Conservation (phyloP, 2,113 vertebrate species). For the Chamaetylas fuelleborni region DNA sequence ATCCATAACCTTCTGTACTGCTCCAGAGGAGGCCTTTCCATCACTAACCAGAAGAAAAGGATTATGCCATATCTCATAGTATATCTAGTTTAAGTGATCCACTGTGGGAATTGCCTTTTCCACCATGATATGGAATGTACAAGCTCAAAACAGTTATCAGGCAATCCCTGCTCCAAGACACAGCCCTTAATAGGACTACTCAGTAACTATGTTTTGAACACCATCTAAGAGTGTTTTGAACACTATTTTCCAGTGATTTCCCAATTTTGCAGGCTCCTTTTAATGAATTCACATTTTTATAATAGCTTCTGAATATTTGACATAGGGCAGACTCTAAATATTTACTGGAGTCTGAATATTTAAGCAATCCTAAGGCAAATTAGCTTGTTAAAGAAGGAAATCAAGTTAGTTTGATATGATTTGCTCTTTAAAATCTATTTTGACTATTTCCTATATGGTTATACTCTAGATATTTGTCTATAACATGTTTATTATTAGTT, state of each 20-base stretch:
- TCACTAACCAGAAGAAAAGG: background rate
- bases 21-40: background rate
- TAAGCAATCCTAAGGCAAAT: background rate
- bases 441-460: background rate
- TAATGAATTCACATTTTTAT: background rate
- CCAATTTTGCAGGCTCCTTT: background rate
- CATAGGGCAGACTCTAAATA: background rate
- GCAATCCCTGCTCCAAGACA: background rate
- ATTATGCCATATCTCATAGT: background rate
- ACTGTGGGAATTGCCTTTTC: background rate
- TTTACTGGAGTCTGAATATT: background rate
- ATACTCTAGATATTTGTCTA: background rate
- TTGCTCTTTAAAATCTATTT: background rate
- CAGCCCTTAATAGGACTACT: background rate
- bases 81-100: background rate
- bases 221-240: background rate
- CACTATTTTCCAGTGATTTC: background rate
- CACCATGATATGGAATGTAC: background rate
- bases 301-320: background rate
- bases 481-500: background rate
- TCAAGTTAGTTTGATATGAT: background rate
- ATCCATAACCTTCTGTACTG: background rate
- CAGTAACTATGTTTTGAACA: background rate
- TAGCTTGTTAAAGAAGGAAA: background rate
- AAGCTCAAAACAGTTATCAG: background rate